These are phyloP conservation scores for Drosophila kepulauana DNA, from an alignment of 1,140 invertebrate genomes.

Conservation along the genomic window DNA sequence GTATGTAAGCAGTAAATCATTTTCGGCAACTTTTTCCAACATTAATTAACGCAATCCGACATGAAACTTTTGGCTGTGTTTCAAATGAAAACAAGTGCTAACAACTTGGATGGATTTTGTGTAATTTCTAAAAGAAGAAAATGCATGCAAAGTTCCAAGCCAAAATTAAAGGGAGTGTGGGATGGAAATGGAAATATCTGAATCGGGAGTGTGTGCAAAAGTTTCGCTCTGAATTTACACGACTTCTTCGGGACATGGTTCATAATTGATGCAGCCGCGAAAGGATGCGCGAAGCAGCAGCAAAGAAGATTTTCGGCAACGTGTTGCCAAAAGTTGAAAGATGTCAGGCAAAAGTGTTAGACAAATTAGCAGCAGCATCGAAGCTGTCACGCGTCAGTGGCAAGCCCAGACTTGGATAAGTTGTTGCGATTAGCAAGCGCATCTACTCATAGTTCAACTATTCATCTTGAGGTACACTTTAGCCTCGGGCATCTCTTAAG, in stretches of 20 bases:
- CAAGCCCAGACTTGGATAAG: slow-evolving; percentile 17
- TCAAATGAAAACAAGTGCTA: slow-evolving; percentile 54
- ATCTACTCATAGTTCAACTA: background rate
- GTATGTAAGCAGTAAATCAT: slow-evolving; percentile 48
- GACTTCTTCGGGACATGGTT: slow-evolving; percentile 51
- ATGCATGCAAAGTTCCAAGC: slow-evolving; percentile 34
- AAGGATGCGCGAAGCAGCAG: slow-evolving; percentile 13
- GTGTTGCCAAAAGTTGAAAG: slow-evolving; percentile 55
- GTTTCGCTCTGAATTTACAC: slow-evolving; percentile 66
- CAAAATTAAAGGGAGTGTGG: background rate
- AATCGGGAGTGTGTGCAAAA: slow-evolving; percentile 39
- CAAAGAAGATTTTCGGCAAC: slow-evolving; percentile 33
- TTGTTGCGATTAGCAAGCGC: slow-evolving; percentile 21
- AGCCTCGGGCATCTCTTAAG: background rate
- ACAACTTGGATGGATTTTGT: slow-evolving; percentile 66
- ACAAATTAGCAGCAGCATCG: slow-evolving; percentile 69
- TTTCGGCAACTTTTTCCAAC: slow-evolving; percentile 58
- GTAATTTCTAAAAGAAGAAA: slow-evolving; percentile 66
- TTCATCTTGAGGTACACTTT: background rate
- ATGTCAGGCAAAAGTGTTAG: slow-evolving; percentile 70
- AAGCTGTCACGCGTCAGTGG: slow-evolving; percentile 58
- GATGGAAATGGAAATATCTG: background rate
- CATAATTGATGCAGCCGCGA: slow-evolving; percentile 69
- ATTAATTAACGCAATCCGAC: slow-evolving; percentile 71
- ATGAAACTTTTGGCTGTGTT: slow-evolving; percentile 39